Conservation (phyloP, 2,797 vertebrate species). For the Myotis pilosus region DNA sequence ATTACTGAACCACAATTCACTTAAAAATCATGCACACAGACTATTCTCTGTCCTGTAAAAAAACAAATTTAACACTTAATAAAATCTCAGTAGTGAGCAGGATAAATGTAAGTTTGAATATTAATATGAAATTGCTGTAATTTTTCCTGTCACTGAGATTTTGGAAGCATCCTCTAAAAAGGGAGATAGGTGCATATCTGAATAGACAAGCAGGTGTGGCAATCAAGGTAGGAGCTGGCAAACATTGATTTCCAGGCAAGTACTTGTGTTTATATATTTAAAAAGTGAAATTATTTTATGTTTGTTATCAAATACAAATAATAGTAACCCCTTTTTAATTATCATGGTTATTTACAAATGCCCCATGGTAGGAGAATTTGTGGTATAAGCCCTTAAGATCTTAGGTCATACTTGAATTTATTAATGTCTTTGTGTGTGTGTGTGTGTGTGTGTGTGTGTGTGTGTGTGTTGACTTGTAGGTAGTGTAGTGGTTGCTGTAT, state of each 20-base stretch:
- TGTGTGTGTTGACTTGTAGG: neutral
- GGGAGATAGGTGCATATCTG: neutral
- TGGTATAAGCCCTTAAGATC: neutral
- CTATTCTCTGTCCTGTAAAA: neutral
- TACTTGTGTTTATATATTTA: neutral
- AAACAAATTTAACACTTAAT: neutral
- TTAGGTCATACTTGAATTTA: neutral
- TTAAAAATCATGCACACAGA: neutral
- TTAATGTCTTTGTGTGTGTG: neutral
- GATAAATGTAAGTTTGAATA: neutral
- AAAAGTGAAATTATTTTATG: neutral
- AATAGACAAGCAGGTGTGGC: neutral
- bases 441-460: neutral
- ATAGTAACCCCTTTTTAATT: neutral
- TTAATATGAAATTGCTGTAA: neutral
- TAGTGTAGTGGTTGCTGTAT: neutral
- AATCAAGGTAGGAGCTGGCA: neutral
- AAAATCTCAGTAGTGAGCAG: neutral
- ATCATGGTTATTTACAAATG: neutral
- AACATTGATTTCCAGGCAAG: neutral
- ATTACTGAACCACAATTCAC: neutral
- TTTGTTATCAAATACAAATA: neutral
- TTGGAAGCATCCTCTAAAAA: neutral
- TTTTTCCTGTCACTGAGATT: constrained; percentile 25
- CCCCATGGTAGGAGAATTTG: neutral